Percentiles rank a stretch among this genome's conserved stretches.
phyloP scores from a whole-genome alignment of 2,888 invertebrate species.

The Neria commutata region DNA sequence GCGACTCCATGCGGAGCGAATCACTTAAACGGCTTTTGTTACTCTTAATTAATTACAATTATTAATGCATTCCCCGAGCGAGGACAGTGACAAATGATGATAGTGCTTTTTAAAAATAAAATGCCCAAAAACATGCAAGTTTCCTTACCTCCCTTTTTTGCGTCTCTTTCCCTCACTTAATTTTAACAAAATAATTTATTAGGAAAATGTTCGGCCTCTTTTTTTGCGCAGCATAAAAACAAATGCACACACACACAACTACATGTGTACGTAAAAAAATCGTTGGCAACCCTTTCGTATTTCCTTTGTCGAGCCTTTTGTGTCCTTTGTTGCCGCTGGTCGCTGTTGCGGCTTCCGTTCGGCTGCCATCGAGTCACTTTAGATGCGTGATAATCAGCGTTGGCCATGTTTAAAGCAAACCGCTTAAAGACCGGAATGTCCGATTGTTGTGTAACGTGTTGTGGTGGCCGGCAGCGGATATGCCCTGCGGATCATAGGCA shows the following conservation, averaged over 20 bases:
- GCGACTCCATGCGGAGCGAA: no score
- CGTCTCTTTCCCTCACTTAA: no score
- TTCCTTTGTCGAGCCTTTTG: no score
- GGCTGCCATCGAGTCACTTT: background rate
- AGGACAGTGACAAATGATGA: slow-evolving; percentile 2
- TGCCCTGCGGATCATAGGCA: no score
- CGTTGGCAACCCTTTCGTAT: background rate
- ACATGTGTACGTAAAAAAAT: background rate
- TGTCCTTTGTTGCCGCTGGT: no score
- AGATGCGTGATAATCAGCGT: background rate
- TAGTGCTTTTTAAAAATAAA: background rate
- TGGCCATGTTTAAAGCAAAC: background rate
- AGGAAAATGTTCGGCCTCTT: slow-evolving; percentile 2
- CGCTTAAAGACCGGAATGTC: background rate
- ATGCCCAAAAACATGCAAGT: background rate
- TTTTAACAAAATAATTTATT: no score
- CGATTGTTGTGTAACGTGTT: background rate
- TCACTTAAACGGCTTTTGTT: no score
- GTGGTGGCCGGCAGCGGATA: no score
- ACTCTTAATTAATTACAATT: background rate
- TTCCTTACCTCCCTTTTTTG: no score
- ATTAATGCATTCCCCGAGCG: background rate
- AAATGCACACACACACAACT: background rate
- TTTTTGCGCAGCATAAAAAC: background rate
- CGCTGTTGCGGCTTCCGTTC: no score